These are phyloP conservation scores for Saguinus midas DNA, from an alignment of 2,113 vertebrate genomes.

Conservation along the genomic window DNA sequence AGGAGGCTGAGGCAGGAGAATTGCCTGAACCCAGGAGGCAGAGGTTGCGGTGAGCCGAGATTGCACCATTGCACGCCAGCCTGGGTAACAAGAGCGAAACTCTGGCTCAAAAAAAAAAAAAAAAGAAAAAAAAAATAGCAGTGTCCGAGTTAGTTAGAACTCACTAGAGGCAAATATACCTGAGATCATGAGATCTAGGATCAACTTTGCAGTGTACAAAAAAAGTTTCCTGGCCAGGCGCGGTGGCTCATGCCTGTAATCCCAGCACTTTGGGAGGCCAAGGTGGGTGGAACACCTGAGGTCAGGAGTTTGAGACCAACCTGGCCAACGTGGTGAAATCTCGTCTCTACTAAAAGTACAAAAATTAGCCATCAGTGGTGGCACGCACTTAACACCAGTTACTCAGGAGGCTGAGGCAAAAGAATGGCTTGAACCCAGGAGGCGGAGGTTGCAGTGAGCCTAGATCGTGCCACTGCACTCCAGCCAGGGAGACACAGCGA, in stretches of 20 bases:
- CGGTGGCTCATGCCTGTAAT: not conserved
- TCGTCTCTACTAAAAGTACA: not conserved
- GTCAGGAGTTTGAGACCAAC: not conserved
- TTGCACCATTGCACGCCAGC: too few relatives aligned
- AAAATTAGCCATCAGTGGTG: not conserved
- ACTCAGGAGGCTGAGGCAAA: not conserved
- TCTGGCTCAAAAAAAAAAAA: too few relatives aligned
- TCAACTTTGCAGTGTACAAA: rapidly evolving
- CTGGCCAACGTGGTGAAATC: not conserved
- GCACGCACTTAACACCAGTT: not conserved
- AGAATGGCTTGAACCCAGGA: not conserved
- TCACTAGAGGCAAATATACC: rapidly evolving
- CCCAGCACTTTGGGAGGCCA: not conserved
- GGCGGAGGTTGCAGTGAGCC: not conserved
- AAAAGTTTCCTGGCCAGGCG: not conserved
- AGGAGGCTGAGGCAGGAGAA: too few relatives aligned
- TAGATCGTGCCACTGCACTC: not conserved
- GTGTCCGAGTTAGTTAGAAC: not conserved
- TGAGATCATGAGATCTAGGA: too few relatives aligned
- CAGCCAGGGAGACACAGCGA: not conserved
- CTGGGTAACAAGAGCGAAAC: too few relatives aligned
- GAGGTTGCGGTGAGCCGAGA: too few relatives aligned
- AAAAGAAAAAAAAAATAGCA: not conserved
- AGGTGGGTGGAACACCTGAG: not conserved
- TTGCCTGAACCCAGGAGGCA: too few relatives aligned